Base-by-base conservation (phyloP, 2,888 invertebrate species). In the Apodemia duryi region DNA sequence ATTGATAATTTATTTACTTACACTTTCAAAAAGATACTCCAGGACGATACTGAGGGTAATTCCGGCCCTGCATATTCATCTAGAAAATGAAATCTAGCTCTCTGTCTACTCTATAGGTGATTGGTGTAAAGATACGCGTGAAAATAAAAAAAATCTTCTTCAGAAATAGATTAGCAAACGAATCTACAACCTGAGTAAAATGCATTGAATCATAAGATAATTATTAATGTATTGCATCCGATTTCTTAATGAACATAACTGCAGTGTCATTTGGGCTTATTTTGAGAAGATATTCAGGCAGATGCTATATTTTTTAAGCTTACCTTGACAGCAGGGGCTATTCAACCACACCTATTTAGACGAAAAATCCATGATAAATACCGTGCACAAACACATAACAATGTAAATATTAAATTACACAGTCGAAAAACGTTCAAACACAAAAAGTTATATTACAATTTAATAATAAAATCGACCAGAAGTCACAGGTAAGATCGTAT, bases 401-500 rank as follows among this genome's bases (percentile, higher is more conserved):
- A 38, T 9, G 1, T 21, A 51, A 1, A 51, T 51, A 51, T 21
- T 51, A 5, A 51, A 21, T 7, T 46, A 46, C 21, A 21, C 51
- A 21, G 49, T 60, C 7, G 11, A 7, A 32, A 32, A 32, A 60
- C 60, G n/a, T 35, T 35, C 7, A n/a, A n/a, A 60, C 60, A 60
- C 13, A 60, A 13, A 57, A 57, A 32, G 21, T 51, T 7, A 51
- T 7, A 57, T 60, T 35, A 60, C 60, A 63, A 49, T n/a, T 51
- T 7, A n/a, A 49, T 49, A n/a, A 49, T 49, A n/a, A 13, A 49
- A 51, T 51, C 51, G 11, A 63, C 7, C n/a, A 41, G 57, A 57
- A 54, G 54, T 54, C 28, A 63, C 63, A 63, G 38, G 64, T 61
- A 68, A 69, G 61, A 57, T 46, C 61, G 66, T 52, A 43, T 63